phyloP scores from a whole-genome alignment of 1,140 invertebrate species.

The Colletes latitarsis region DNA sequence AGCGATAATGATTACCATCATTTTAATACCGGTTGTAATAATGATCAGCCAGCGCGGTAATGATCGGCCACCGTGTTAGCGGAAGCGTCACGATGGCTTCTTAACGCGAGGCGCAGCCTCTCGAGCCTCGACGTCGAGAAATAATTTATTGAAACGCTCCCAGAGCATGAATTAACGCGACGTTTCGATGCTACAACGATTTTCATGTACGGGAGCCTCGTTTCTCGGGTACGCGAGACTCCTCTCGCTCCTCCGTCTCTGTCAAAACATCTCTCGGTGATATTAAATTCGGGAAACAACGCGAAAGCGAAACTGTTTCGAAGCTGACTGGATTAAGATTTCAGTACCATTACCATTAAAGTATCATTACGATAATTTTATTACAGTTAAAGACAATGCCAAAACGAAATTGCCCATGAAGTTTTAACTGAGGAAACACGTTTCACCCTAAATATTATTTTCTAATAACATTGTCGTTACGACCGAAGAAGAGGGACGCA shows the following conservation, averaged over 20 bases:
- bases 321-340: neutral
- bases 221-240: neutral
- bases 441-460: too few species aligned
- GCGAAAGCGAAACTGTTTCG: neutral
- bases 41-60: conserved; percentile 12
- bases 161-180: neutral
- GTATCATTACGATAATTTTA: too few species aligned
- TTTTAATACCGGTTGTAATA: conserved; percentile 37
- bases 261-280: neutral
- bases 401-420: too few species aligned
- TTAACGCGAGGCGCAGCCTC: neutral
- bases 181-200: conserved; percentile 1
- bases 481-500: too few species aligned
- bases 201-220: neutral
- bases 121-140: neutral
- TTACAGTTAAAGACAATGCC: too few species aligned
- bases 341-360: too few species aligned
- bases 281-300: too few species aligned
- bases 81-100: neutral
- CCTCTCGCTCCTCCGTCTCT: neutral
- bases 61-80: conserved; percentile 34
- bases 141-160: conserved; percentile 26
- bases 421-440: too few species aligned
- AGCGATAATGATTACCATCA: conserved; percentile 39
- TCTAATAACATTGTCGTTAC: too few species aligned